Evolutionary conservation across 1,140 invertebrate species (phyloP).

Genomic region (Microplitis demolitor): DNA sequence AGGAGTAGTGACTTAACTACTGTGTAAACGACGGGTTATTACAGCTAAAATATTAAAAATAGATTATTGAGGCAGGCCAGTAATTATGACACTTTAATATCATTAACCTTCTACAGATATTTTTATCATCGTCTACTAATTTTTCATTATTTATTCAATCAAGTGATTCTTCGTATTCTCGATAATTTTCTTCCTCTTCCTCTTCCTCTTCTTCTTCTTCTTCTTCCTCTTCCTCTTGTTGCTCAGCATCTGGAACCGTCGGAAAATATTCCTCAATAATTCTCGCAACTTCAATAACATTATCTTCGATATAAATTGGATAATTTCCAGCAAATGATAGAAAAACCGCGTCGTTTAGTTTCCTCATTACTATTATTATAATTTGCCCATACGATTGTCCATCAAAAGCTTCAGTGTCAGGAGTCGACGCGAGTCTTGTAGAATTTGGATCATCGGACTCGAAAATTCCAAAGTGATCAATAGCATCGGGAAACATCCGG

Average conservation of each 20-base stretch:
- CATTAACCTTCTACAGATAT: no score
- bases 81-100: not conserved
- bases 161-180: no score
- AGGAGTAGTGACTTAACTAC: not conserved
- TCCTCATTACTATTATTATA: slow-evolving; percentile 42
- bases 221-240: slow-evolving; percentile 22
- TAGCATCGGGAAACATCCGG: slow-evolving; percentile 11
- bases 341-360: slow-evolving; percentile 45
- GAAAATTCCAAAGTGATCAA: slow-evolving; percentile 47
- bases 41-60: no score
- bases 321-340: slow-evolving; percentile 48
- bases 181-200: not conserved
- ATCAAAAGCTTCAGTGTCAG: slow-evolving; percentile 34
- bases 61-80: slow-evolving; percentile 6
- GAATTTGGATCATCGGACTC: no score
- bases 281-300: slow-evolving; percentile 33
- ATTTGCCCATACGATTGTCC: slow-evolving; percentile 43
- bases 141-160: no score
- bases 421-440: no score
- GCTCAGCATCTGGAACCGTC: slow-evolving; percentile 31
- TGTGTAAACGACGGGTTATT: not conserved
- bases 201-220: slow-evolving; percentile 27
- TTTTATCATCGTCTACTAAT: not conserved
- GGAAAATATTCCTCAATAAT: slow-evolving; percentile 47
- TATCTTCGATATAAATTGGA: slow-evolving; percentile 44